Conservation (phyloP, 2,888 invertebrate species). For the Rambutsinella grinnellia region DNA sequence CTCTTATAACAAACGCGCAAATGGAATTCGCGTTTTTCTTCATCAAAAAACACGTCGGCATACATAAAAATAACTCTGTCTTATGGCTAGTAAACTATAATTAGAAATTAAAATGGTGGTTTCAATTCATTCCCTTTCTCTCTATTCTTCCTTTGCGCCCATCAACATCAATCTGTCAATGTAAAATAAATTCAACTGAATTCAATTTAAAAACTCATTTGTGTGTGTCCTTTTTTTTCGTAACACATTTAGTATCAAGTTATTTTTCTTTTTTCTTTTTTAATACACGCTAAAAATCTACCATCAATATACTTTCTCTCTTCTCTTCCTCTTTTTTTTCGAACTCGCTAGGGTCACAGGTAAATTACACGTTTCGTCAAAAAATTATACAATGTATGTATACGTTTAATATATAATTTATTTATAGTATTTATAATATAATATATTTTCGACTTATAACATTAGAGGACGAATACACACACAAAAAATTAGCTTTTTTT, state of each 20-base stretch:
- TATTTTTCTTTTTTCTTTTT: conserved; percentile 11
- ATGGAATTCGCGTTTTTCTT: conserved; percentile 57
- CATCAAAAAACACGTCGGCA: conserved; percentile 55
- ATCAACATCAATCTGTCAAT: background rate
- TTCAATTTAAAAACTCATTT: too few relatives aligned
- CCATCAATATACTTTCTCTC: conserved; percentile 1
- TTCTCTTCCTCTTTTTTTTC: too few relatives aligned
- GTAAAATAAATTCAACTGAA: conserved; percentile 18
- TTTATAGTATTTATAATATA: conserved; percentile 13
- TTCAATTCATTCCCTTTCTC: conserved; percentile 33
- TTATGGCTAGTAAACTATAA: conserved; percentile 55
- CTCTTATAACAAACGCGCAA: conserved; percentile 51
- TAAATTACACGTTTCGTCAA: conserved; percentile 54
- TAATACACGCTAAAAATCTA: conserved; percentile 6
- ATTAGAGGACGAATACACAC: conserved; percentile 34
- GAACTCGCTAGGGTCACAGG: conserved; percentile 54
- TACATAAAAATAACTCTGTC: conserved; percentile 60
- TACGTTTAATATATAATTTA: conserved; percentile 27
- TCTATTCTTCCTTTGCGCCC: background rate
- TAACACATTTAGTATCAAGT: conserved; percentile 19
- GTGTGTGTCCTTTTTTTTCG: conserved; percentile 17
- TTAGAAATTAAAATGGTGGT: conserved; percentile 54
- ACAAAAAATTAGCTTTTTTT: conserved; percentile 21
- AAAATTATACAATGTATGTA: conserved; percentile 46
- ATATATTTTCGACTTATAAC: conserved; percentile 37